Percentiles rank a stretch among this genome's conserved stretches.
Conservation (phyloP, 2,888 invertebrate species). For the Pristionchus entomophagus region DNA sequence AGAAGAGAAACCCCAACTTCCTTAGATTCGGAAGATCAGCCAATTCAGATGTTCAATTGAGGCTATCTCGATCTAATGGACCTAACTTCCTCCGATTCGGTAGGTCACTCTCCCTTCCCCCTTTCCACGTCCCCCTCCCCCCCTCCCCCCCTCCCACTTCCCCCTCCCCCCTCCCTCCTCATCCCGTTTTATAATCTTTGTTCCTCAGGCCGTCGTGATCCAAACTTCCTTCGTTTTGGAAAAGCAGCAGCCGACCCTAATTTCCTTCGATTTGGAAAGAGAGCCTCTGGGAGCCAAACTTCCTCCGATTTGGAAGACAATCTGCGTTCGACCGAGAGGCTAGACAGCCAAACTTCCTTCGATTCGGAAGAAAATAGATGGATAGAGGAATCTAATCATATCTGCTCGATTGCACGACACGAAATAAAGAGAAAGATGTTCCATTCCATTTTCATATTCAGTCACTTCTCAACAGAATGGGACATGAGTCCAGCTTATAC, state of each 20-base stretch:
- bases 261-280: conserved; percentile 74
- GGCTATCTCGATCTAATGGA: conserved; percentile 51
- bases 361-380: conserved; percentile 62
- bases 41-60: background rate
- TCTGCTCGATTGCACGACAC: background rate
- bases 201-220: conserved; percentile 50
- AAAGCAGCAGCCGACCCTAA: conserved; percentile 70
- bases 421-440: conserved; percentile 34
- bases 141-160: too few relatives aligned
- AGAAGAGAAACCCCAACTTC: conserved; percentile 75
- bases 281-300: conserved; percentile 70
- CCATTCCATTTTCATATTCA: too few relatives aligned
- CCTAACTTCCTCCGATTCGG: conserved; percentile 58
- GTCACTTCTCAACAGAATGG: too few relatives aligned
- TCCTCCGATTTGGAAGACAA: conserved; percentile 65
- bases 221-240: conserved; percentile 72
- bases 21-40: conserved; percentile 71
- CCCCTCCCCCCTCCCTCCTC: too few relatives aligned
- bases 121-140: too few relatives aligned
- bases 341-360: conserved; percentile 73
- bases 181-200: too few relatives aligned
- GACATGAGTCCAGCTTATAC: too few relatives aligned
- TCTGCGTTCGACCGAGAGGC: conserved; percentile 56
- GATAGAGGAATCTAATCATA: background rate
- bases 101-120: too few relatives aligned